A percentile compares a stretch with the other conserved stretches of the same genome.
phyloP scores from a whole-genome alignment of 2,888 invertebrate species.

The Drosophila leonis region DNA sequence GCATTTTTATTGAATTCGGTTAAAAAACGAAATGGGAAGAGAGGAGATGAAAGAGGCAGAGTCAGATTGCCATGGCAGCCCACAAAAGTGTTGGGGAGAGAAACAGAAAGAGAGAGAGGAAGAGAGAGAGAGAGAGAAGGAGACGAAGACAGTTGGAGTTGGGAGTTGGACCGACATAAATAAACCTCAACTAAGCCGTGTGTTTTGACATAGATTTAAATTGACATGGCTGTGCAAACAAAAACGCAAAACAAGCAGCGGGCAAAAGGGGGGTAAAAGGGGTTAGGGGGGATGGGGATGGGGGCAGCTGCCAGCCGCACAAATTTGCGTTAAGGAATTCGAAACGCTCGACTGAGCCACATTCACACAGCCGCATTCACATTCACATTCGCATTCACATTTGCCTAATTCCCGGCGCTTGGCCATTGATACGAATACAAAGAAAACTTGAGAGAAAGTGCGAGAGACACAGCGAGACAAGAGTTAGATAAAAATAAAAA shows the following conservation, averaged over 20 bases:
- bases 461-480: constrained; percentile 14
- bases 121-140: neutral
- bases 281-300: neutral
- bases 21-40: constrained; percentile 6
- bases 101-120: neutral
- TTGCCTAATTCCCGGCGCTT: constrained; percentile 66
- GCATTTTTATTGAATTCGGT: constrained; percentile 75
- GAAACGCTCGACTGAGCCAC: constrained; percentile 42
- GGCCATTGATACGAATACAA: constrained; percentile 59
- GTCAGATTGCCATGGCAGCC: constrained; percentile 2
- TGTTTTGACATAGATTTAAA: constrained; percentile 82
- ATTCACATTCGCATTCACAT: constrained; percentile 39
- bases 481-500: constrained; percentile 64
- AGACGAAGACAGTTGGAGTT: constrained; percentile 16
- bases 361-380: constrained; percentile 39
- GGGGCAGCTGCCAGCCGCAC: constrained; percentile 61
- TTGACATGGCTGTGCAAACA: constrained; percentile 78
- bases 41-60: neutral
- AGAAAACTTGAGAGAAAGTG: constrained; percentile 11
- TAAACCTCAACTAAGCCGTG: constrained; percentile 81
- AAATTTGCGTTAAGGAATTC: constrained; percentile 73
- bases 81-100: neutral
- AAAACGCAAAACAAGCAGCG: constrained; percentile 29
- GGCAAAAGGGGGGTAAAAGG: neutral
- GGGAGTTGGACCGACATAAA: constrained; percentile 70